Percentiles rank a stretch among this genome's conserved stretches.
Evolutionary conservation across 2,113 vertebrate species (phyloP).

Genomic region (Circaetus cinerascens): DNA sequence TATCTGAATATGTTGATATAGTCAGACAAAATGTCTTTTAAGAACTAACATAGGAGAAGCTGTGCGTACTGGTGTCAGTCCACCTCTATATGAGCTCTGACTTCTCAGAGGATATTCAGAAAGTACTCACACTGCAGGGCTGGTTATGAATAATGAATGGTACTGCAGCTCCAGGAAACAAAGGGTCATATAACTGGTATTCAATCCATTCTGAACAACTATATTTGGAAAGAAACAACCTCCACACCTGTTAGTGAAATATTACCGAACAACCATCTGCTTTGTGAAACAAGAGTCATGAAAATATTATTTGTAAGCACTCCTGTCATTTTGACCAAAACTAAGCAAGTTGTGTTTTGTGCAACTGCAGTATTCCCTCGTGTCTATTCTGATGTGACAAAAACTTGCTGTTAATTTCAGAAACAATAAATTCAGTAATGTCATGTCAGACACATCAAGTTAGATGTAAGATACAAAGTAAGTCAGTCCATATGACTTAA

Average conservation of each 20-base stretch:
- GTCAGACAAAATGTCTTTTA: not conserved
- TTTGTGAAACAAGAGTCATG: not conserved
- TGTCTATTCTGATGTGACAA: not conserved
- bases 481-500: not conserved
- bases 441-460: not conserved
- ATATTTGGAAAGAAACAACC: not conserved
- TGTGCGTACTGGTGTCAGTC: not conserved
- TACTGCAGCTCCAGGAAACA: not conserved
- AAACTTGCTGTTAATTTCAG: not conserved
- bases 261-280: not conserved
- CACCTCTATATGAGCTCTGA: not conserved
- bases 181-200: not conserved
- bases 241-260: not conserved
- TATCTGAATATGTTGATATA: not conserved
- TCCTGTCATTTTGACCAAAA: not conserved
- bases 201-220: not conserved
- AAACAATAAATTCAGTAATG: not conserved
- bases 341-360: not conserved
- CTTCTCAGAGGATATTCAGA: not conserved
- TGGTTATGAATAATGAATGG: not conserved
- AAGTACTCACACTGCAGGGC: not conserved
- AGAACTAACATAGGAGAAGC: not conserved
- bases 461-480: not conserved
- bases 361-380: not conserved
- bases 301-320: not conserved